A percentile compares a stretch with the other conserved stretches of the same genome.
These are phyloP conservation scores for Zoroaster sp. DNA, from an alignment of 53 echinoderm and acorn worm species.

Conservation along the genomic window DNA sequence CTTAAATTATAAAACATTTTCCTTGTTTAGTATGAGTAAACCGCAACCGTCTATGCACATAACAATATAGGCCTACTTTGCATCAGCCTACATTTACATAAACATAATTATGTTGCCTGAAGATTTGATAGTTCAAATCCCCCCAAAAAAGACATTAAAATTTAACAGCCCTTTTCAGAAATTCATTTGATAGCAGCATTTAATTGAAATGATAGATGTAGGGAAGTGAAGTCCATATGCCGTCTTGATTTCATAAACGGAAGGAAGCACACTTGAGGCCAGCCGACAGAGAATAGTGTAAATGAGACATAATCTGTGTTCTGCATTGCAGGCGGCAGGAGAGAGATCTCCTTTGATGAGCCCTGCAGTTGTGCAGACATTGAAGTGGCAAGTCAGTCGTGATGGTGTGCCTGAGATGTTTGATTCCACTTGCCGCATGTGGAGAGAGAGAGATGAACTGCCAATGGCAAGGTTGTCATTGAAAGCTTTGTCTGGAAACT, in stretches of 20 bases:
- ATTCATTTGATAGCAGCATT: background rate
- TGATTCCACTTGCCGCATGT: background rate
- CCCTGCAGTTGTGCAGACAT: background rate
- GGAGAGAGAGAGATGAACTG: background rate
- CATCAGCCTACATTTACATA: too few relatives aligned
- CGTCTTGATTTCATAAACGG: constrained; percentile 1
- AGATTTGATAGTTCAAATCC: background rate
- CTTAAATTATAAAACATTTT: too few relatives aligned
- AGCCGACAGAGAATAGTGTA: background rate
- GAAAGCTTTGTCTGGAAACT: background rate
- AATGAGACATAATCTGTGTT: background rate
- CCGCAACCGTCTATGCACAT: too few relatives aligned
- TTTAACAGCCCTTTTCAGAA: background rate
- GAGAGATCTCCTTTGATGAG: background rate
- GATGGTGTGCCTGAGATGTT: background rate
- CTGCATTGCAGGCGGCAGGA: background rate
- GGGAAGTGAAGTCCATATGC: background rate
- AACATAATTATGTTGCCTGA: background rate
- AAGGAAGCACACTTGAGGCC: background rate
- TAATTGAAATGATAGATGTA: constrained; percentile 10
- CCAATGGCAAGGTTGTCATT: background rate
- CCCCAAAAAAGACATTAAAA: too few relatives aligned
- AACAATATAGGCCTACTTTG: too few relatives aligned
- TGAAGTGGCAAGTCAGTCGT: background rate
- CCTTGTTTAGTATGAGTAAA: too few relatives aligned